Percentiles rank a stretch among this genome's conserved stretches.
These are phyloP conservation scores for Enteromius mattozi DNA, from an alignment of 2,797 vertebrate species.

Conservation along the genomic window DNA sequence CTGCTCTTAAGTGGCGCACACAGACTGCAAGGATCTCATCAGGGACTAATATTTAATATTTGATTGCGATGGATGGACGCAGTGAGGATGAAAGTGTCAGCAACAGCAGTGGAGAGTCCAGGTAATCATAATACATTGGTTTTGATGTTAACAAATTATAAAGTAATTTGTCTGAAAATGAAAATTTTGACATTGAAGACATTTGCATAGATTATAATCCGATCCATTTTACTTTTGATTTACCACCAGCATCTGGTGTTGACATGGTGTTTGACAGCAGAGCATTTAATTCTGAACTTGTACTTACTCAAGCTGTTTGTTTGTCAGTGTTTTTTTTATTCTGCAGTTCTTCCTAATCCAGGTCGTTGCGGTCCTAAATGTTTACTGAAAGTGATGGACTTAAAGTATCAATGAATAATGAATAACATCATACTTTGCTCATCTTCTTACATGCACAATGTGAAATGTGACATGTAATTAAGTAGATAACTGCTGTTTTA, in stretches of 20 bases:
- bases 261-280: neutral
- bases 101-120: slow-evolving; percentile 97
- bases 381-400: neutral
- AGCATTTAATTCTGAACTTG: neutral
- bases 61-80: slow-evolving; percentile 92
- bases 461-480: neutral
- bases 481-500: neutral
- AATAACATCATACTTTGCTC: neutral
- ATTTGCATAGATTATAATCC: neutral
- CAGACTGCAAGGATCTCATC: slow-evolving; percentile 45
- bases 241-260: neutral
- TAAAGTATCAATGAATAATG: neutral
- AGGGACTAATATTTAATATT: slow-evolving; percentile 57
- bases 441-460: neutral
- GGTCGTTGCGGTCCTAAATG: neutral
- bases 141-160: neutral
- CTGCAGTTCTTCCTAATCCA: neutral
- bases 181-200: neutral
- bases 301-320: neutral
- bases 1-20: slow-evolving; percentile 55
- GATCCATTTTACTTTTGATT: neutral
- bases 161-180: neutral
- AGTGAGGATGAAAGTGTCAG: slow-evolving; percentile 95
- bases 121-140: slow-evolving; percentile 70
- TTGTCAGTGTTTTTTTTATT: neutral